Conservation (phyloP, 2,797 vertebrate species). For the Emydoidea blandingii region DNA sequence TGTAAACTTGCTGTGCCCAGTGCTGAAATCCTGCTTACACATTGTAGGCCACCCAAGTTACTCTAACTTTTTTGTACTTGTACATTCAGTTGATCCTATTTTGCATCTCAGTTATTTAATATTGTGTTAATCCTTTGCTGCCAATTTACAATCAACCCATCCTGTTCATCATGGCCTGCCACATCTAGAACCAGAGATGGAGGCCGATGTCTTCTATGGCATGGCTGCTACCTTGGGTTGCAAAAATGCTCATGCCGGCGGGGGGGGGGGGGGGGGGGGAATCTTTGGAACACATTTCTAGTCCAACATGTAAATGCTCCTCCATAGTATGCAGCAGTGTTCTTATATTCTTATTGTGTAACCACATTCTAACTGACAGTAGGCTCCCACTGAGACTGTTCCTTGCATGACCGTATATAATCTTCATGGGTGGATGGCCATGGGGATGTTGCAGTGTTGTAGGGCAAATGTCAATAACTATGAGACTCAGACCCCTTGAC, state of each 20-base stretch:
- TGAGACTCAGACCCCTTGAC: fast-evolving
- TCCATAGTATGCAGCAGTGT: background rate
- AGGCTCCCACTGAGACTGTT: background rate
- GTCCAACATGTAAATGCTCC: background rate
- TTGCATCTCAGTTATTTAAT: background rate
- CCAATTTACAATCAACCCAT: too few species aligned
- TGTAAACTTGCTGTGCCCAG: background rate
- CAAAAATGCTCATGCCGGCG: background rate
- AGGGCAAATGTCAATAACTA: background rate
- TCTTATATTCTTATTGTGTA: background rate
- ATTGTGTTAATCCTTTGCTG: too few species aligned
- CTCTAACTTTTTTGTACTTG: background rate
- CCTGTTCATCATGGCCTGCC: too few species aligned
- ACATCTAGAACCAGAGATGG: too few species aligned
- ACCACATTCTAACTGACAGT: background rate
- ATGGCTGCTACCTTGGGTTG: background rate
- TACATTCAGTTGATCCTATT: background rate
- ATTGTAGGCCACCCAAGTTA: background rate
- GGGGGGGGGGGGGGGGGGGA: background rate
- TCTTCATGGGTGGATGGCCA: background rate
- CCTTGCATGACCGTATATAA: background rate
- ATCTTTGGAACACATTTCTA: fast-evolving
- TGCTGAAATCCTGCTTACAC: background rate
- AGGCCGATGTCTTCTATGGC: too few species aligned
- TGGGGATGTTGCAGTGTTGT: fast-evolving